Evolutionary conservation across 2,888 invertebrate species (phyloP), one percentile per base, ranked within the genome.

Genomic region (Galeruca laticollis): DNA sequence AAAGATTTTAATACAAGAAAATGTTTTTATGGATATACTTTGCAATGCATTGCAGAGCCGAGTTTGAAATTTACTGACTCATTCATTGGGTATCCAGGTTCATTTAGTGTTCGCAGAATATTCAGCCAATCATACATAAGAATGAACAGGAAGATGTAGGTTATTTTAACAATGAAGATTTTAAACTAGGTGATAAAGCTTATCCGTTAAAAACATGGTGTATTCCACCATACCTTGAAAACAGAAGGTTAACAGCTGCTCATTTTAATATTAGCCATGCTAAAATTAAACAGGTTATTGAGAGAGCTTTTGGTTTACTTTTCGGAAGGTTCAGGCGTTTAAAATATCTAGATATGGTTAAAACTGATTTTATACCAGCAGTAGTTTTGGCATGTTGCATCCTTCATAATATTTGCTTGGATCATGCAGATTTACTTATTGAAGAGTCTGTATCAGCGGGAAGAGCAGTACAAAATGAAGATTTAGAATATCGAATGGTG

Each of bases 31-130:
- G 74, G 74, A 0, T 72, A 78, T 6, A 76, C 73, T 8, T 57
- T 77, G 8, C 79, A 79, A 70, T 77, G 72, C 15, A 77, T 79
- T 59, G 73, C 72, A 37, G 69, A 74, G 63, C 57, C 69, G 9
- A 51, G 43, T 11, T 59, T 73, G 31, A 71, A 59, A n/a, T 75
- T 77, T 47, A 71, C 51, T 8, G 77, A 79, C 70, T 51, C 51
- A 57, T 79, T 78, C 68, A 70, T 70, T 66, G 77, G 79, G 10
- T 79, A 74, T 64, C 77, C 78, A 21, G 75, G 76, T 10, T 79
- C 78, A 9, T 76, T 77, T 1, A 70, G 69, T 60, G 76, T 78
- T 69, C 43, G 33, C 3, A 54, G 78, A 49, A 76, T 78, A 49
- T 78, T 79, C 37, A 64, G 72, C n/a, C 11, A 40, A 13, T 40